Evolutionary conservation across 2,888 invertebrate genomes (phyloP), one percentile per base, ranked within the genome.

Genomic region (Cenopis cana): DNA sequence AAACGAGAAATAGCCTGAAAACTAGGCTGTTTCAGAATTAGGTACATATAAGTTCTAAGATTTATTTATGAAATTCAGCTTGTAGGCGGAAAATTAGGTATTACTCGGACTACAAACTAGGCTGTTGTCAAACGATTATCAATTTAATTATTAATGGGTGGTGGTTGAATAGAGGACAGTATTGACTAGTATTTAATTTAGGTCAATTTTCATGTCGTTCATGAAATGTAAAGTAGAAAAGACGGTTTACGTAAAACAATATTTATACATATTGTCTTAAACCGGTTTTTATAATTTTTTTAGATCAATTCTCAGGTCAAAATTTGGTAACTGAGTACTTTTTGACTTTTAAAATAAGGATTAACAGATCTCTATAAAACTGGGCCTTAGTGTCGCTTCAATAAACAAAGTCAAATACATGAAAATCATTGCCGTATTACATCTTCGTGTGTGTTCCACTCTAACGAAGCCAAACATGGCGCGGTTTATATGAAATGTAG

Each of bases 391-490:
- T 24, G 24, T 3, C 1, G 4, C 24, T 24, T 24, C 24, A 24
- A 24, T 24, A 24, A 24, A 24, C n/a, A 24, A 24, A 24, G 24
- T 24, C 24, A 24, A 24, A 24, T 3, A 24, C 24, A 24, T 24
- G 2, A 24, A 24, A 17, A 36, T 36, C 17, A 55, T 55, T 38
- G 36, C 5, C 5, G 11, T 14, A 2, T 18, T 52, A 20, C 24
- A 10, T 24, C 41, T 55, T 20, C 54, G 65, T 65, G 54, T 38
- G 64, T 65, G 52, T 41, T 54, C 61, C 50, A 55, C 20, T 33
- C 50, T 59, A 70, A 65, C 70, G 70, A 65, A 66, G 65, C 59
- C 41, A 52, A 70, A 66, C 57, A 69, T 57, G 64, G 69, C 60
- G 52, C 50, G 59, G 59, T 46, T 70, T 46, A 66, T 54, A 54